Conservation (phyloP, 2,888 invertebrate species). For the Callimorpha dominula region DNA sequence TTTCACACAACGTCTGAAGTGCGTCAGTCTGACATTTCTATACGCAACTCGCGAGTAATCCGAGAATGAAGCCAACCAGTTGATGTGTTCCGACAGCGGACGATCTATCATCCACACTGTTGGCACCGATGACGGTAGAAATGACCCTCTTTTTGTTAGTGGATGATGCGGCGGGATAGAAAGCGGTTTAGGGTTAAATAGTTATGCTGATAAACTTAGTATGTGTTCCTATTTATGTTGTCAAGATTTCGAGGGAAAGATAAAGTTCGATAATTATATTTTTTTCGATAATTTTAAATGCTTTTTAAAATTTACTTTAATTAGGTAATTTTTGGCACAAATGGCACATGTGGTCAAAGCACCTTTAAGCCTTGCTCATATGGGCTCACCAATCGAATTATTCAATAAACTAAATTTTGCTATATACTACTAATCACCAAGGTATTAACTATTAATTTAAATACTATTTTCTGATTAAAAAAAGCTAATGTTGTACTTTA, state of each 20-base stretch:
- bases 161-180: conserved; percentile 24
- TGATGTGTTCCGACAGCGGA: conserved; percentile 40
- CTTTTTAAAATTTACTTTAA: neutral
- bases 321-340: neutral
- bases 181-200: conserved; percentile 16
- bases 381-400: too few species aligned
- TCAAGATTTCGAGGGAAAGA: too few species aligned
- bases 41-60: conserved; percentile 26
- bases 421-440: too few species aligned
- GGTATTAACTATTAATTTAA: too few species aligned
- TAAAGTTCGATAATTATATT: neutral
- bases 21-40: conserved; percentile 35
- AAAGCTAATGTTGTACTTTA: too few species aligned
- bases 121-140: conserved; percentile 34
- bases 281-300: neutral
- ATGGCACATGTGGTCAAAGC: too few species aligned
- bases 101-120: conserved; percentile 44
- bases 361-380: too few species aligned
- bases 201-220: neutral
- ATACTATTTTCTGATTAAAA: too few species aligned
- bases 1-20: conserved; percentile 16
- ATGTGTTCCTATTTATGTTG: neutral
- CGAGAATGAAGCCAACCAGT: conserved; percentile 27
- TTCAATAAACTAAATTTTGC: too few species aligned
- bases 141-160: conserved; percentile 44